Conservation (phyloP, 2,113 vertebrate species). For the Rhinolophus ferrumequinum region DNA sequence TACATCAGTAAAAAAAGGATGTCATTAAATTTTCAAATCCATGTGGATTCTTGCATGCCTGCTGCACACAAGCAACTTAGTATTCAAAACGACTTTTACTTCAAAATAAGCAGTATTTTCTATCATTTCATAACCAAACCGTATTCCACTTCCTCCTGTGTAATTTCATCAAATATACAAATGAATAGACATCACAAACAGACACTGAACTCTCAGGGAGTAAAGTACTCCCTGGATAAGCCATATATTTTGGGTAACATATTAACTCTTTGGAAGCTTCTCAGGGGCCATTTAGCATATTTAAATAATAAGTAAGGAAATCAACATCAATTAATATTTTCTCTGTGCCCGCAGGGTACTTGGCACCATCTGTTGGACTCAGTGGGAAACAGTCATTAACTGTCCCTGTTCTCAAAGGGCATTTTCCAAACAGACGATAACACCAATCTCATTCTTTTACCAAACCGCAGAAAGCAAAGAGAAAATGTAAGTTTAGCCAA, state of each 20-base stretch:
- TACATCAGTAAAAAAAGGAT: neutral
- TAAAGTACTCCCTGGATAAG: slow-evolving; percentile 32
- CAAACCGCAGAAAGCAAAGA: slow-evolving; percentile 64
- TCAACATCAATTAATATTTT: slow-evolving; percentile 75
- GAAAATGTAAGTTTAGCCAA: slow-evolving; percentile 53
- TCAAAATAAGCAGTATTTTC: neutral
- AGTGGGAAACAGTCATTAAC: slow-evolving; percentile 68
- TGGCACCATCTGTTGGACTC: slow-evolving; percentile 61
- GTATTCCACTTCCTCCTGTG: neutral
- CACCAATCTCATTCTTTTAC: slow-evolving; percentile 32
- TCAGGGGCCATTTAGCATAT: slow-evolving; percentile 68
- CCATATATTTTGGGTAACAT: slow-evolving; percentile 5
- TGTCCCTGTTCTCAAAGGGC: slow-evolving; percentile 71
- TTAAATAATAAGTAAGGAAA: slow-evolving; percentile 73
- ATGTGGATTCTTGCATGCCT: neutral
- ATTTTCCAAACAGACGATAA: slow-evolving; percentile 56
- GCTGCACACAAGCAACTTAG: no score
- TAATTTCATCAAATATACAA: neutral
- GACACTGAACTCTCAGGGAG: neutral
- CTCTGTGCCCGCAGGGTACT: slow-evolving; percentile 61
- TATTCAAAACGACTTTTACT: neutral
- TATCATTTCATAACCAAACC: neutral
- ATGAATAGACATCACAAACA: neutral
- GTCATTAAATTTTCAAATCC: neutral
- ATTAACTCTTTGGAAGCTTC: slow-evolving; percentile 66